phyloP scores from a whole-genome alignment of 2,888 invertebrate genomes.

The Drepana falcataria region DNA sequence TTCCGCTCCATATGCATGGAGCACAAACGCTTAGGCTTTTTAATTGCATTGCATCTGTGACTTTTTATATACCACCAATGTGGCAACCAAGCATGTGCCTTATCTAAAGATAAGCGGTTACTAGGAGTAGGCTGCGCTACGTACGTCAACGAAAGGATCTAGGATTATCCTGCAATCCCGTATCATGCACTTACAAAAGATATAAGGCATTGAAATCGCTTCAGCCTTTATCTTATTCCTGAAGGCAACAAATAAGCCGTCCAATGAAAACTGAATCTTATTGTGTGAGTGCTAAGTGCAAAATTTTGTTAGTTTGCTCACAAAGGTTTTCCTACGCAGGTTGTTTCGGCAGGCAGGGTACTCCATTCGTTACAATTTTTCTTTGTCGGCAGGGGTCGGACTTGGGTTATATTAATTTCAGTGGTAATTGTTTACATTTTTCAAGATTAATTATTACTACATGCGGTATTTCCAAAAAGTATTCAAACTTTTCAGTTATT shows the following conservation, averaged over 20 bases:
- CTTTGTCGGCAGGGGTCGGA: slow-evolving; percentile 72
- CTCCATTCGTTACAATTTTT: slow-evolving; percentile 73
- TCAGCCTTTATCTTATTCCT: slow-evolving; percentile 14
- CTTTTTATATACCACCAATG: background rate
- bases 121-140: no score
- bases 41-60: background rate
- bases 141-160: no score
- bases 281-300: slow-evolving; percentile 9
- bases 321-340: slow-evolving; percentile 49
- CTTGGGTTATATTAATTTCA: slow-evolving; percentile 64
- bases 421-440: slow-evolving; percentile 55
- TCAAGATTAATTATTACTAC: slow-evolving; percentile 9
- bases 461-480: background rate
- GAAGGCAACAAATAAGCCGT: slow-evolving; percentile 14
- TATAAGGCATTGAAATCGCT: slow-evolving; percentile 7
- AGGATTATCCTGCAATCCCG: no score
- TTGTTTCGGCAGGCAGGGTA: slow-evolving; percentile 50
- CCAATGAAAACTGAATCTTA: slow-evolving; percentile 22
- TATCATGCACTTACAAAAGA: no score
- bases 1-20: no score
- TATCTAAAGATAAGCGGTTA: no score
- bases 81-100: no score
- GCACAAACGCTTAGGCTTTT: no score
- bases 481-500: no score
- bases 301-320: slow-evolving; percentile 8